Conservation (phyloP, 2,888 invertebrate species). For the Drymonia ruficornis region DNA sequence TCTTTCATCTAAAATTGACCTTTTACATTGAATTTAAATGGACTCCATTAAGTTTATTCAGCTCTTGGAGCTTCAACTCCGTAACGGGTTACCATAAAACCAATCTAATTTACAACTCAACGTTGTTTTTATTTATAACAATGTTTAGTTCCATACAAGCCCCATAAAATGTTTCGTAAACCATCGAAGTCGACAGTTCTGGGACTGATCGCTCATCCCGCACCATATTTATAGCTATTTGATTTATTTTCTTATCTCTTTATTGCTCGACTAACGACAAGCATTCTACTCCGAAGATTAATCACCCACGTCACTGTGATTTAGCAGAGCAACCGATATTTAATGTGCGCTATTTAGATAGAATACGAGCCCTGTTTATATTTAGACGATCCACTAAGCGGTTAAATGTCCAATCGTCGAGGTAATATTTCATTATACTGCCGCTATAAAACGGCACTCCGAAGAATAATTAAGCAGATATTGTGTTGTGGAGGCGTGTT, state of each 20-base stretch:
- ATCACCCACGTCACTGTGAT: slow-evolving; percentile 81
- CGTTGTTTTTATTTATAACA: slow-evolving; percentile 70
- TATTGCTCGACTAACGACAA: slow-evolving; percentile 82
- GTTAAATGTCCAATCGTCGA: slow-evolving; percentile 68
- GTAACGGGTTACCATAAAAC: slow-evolving; percentile 58
- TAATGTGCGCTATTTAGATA: slow-evolving; percentile 80
- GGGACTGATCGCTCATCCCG: slow-evolving; percentile 79
- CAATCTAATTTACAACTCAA: slow-evolving; percentile 75
- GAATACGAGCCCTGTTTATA: slow-evolving; percentile 74
- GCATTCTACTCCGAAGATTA: slow-evolving; percentile 81
- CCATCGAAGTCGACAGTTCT: slow-evolving; percentile 71
- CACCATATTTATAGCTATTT: slow-evolving; percentile 78
- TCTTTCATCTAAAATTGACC: slow-evolving; percentile 37
- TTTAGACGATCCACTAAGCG: slow-evolving; percentile 70
- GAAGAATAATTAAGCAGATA: slow-evolving; percentile 49
- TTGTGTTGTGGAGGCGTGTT: slow-evolving; percentile 37
- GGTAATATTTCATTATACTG: slow-evolving; percentile 55
- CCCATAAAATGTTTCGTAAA: slow-evolving; percentile 77
- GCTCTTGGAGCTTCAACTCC: slow-evolving; percentile 19
- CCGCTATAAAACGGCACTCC: slow-evolving; percentile 40
- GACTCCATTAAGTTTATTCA: slow-evolving; percentile 47
- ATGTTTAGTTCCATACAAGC: slow-evolving; percentile 66
- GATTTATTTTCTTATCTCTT: slow-evolving; percentile 85
- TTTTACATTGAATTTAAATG: slow-evolving; percentile 47
- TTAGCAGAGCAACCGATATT: slow-evolving; percentile 83